Percentiles rank a stretch among this genome's conserved stretches.
These are phyloP conservation scores for Cercopithecus petaurista DNA, from an alignment of 2,797 vertebrate species.

Conservation along the genomic window DNA sequence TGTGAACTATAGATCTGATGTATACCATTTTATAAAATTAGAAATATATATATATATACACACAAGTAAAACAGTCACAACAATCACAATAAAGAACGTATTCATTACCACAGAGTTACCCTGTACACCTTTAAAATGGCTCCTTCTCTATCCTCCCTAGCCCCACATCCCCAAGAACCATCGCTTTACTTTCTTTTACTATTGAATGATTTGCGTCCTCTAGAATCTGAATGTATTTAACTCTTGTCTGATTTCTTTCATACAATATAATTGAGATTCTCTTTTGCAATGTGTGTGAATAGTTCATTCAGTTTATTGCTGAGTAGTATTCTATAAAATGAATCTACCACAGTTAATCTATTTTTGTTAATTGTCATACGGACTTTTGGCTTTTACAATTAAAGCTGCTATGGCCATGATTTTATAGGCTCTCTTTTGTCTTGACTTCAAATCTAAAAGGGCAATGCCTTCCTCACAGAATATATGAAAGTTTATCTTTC, in stretches of 20 bases:
- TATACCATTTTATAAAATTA: neutral
- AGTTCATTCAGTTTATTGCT: neutral
- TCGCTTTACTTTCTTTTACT: no score
- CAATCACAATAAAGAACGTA: neutral
- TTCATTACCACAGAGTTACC: accelerated
- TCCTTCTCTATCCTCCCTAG: no score
- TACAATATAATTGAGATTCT: neutral
- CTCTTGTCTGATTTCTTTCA: neutral
- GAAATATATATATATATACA: neutral
- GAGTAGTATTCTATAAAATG: neutral
- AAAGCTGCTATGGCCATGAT: no score
- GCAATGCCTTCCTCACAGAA: neutral
- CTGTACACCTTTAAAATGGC: accelerated
- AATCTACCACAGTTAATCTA: neutral
- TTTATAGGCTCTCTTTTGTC: neutral
- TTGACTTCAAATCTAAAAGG: neutral
- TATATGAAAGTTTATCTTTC: neutral
- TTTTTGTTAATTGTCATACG: neutral
- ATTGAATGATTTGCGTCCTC: neutral
- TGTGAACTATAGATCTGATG: no score
- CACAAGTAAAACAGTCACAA: neutral
- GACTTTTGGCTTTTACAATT: neutral
- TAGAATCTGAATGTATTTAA: neutral
- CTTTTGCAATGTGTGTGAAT: neutral
- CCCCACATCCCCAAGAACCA: accelerated